Evolutionary conservation across 92 coral and sea anemone genomes (phyloP).

Genomic region (Desmophyllum pertusum): DNA sequence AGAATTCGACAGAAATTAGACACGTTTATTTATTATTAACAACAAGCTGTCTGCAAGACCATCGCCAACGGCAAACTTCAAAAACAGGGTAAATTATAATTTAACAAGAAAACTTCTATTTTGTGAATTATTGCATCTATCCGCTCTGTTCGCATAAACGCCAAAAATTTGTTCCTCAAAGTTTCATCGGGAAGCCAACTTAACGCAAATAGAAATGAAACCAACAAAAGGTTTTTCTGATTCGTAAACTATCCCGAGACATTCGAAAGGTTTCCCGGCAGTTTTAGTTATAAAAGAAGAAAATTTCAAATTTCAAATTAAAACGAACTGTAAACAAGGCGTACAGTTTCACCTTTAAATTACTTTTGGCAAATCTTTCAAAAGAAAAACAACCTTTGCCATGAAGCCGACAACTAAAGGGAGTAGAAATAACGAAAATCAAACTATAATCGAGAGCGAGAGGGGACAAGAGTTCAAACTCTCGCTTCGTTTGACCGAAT

Average conservation of each 20-base stretch:
- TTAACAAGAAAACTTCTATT: background rate
- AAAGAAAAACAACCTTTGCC: background rate
- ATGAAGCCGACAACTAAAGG: background rate
- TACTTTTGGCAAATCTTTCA: background rate
- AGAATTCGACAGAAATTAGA: conserved; percentile 5
- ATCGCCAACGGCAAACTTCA: background rate
- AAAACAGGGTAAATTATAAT: background rate
- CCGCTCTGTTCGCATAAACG: background rate
- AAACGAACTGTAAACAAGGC: background rate
- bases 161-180: background rate
- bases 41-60: conserved; percentile 19
- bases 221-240: background rate
- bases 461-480: too few relatives aligned
- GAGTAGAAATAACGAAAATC: too few relatives aligned
- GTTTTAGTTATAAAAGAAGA: background rate
- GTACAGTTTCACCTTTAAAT: background rate
- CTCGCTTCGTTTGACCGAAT: background rate
- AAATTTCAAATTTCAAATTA: too few relatives aligned
- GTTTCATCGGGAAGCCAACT: background rate
- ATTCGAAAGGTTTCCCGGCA: background rate
- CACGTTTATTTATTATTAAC: conserved; percentile 27
- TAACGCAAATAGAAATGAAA: background rate
- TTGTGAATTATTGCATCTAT: background rate
- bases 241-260: too few relatives aligned
- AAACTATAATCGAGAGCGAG: too few relatives aligned